Conservation (phyloP, 2,888 invertebrate species). For the Vanessa cardui region DNA sequence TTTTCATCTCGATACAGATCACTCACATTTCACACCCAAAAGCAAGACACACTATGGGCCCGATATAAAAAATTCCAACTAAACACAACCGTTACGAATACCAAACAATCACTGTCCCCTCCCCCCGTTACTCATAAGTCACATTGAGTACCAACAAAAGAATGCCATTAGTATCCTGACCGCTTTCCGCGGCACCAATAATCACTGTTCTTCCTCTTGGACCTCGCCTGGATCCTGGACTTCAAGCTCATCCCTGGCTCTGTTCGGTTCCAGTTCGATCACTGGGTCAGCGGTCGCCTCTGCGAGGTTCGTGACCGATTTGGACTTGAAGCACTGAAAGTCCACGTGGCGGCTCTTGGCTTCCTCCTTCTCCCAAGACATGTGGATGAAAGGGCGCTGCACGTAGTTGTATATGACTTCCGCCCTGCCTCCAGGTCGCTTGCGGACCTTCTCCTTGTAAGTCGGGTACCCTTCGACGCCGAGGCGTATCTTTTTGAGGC, state of each 20-base stretch:
- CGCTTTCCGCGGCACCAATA: slow-evolving; percentile 46
- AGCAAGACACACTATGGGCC: no score
- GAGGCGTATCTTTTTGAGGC: slow-evolving; percentile 98
- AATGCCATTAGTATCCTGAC: slow-evolving; percentile 48
- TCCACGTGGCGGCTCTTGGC: slow-evolving; percentile 99
- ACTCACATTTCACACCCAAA: no score
- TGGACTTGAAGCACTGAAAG: slow-evolving; percentile 99
- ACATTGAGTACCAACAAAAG: slow-evolving; percentile 50
- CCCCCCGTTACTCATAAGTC: not conserved
- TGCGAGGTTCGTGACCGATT: slow-evolving; percentile 97
- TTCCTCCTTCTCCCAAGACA: slow-evolving; percentile 99
- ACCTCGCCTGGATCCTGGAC: slow-evolving; percentile 47
- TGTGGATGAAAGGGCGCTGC: slow-evolving; percentile 98
- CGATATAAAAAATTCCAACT: no score
- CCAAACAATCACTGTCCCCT: not conserved
- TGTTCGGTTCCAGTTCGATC: slow-evolving; percentile 84
- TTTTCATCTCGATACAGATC: no score
- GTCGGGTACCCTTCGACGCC: slow-evolving; percentile 99
- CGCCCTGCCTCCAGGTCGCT: slow-evolving; percentile 95
- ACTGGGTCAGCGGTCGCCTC: slow-evolving; percentile 97
- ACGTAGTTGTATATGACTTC: slow-evolving; percentile 99
- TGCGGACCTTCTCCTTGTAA: slow-evolving; percentile 99
- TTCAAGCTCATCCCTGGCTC: slow-evolving; percentile 64
- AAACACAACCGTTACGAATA: no score
- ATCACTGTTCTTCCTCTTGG: slow-evolving; percentile 55